Evolutionary conservation across 2,113 vertebrate genomes (phyloP), one percentile per base, ranked within the genome.

Genomic region (Engystomops pustulosus): DNA sequence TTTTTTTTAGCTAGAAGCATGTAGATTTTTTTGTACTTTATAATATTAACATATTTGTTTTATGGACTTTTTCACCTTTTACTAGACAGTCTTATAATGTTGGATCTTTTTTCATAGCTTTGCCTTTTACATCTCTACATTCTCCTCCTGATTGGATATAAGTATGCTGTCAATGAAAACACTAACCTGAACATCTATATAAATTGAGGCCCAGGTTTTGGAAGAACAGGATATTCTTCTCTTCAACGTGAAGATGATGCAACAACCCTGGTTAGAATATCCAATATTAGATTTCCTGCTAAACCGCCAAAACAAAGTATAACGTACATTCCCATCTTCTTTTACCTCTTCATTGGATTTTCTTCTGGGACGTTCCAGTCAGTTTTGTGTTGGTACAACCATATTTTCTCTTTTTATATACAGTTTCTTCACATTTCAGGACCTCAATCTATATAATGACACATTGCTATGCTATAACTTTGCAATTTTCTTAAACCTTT

Each of bases 91-190:
- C 12, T 60, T 70, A 68, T 68, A 84, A 79, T 77, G 30, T 79
- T 85, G 74, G 65, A 55, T 79, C 79, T 85, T 41, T 78, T 36
- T 78, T 58, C 68, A 7, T 78, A 85, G 75, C 60, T 55, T 44
- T 32, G 18, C 83, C 83, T 25, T 70, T 25, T 69, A 20, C 83
- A 58, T 4, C 83, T n/a, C 47, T 79, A 12, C 75, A 85, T 65
- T 85, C 74, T 79, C 75, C 75, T 79, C 75, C 75, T 44, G 83
- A 79, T 53, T 85, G 83, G 74, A 85, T 85, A 69, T 85, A 85
- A 85, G 8, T 55, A 7, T 53, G 23, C 44, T 58, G 62, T 68
- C 38, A 58, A 20, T 79, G 70, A 79, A 80, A 76, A 27, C 8
- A 2, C 23, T 38, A 47, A 36, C 12, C 12, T 60, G 65, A 79